Conservation (phyloP, 1,140 invertebrate species). For the Ladona fulva region DNA sequence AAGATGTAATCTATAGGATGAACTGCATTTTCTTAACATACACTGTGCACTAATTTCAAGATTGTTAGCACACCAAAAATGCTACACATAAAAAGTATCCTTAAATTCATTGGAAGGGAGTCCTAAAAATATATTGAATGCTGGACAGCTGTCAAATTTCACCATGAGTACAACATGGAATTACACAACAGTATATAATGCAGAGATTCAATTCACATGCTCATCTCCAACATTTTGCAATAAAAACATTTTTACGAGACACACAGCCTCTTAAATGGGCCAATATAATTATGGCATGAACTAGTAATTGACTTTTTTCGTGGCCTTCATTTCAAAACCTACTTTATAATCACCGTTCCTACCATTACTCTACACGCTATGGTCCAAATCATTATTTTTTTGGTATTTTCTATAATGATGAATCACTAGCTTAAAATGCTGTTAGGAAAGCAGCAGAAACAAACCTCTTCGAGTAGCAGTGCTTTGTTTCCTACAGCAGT, state of each 20-base stretch:
- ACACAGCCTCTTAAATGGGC: conserved; percentile 6
- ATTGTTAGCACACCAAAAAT: neutral
- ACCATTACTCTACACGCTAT: neutral
- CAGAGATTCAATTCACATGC: conserved; percentile 9
- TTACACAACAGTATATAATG: neutral
- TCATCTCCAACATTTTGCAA: neutral
- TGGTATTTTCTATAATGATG: conserved; percentile 5
- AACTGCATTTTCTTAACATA: neutral
- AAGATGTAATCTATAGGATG: conserved; percentile 10
- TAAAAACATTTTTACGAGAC: conserved; percentile 3
- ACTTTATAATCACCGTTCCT: neutral
- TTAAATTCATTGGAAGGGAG: conserved; percentile 6
- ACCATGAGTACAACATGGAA: conserved; percentile 9
- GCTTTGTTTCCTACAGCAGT: neutral
- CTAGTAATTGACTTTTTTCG: conserved; percentile 6
- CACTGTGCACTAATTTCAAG: neutral
- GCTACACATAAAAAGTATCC: conserved; percentile 1
- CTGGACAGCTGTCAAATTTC: conserved; percentile 4
- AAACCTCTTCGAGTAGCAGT: neutral
- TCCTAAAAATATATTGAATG: conserved; percentile 10
- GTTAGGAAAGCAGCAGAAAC: neutral
- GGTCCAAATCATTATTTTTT: neutral
- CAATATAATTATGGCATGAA: neutral
- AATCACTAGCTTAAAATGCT: conserved; percentile 1
- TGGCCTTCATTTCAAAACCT: neutral